These are phyloP conservation scores for Tiliacea aurago DNA, from an alignment of 2,888 invertebrate genomes.

Conservation along the genomic window DNA sequence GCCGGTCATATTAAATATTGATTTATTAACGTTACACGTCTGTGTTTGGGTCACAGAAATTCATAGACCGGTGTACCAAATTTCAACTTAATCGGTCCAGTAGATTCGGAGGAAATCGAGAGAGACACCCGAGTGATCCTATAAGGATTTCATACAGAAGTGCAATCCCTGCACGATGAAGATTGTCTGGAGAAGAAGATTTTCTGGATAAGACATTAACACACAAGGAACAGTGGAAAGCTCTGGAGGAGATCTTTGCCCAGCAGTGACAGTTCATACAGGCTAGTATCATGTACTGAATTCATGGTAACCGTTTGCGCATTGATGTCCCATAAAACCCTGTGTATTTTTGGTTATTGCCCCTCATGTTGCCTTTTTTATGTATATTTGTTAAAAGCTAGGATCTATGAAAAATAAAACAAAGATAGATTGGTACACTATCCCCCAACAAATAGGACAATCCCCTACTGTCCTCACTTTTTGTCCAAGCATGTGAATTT, in stretches of 20 bases:
- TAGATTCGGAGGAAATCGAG: too few species aligned
- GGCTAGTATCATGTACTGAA: not conserved
- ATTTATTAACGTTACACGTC: too few species aligned
- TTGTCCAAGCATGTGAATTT: not conserved
- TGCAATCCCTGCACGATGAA: not conserved
- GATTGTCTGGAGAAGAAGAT: not conserved
- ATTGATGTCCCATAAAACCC: not conserved
- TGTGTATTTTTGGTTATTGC: not conserved
- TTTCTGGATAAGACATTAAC: not conserved
- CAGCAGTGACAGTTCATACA: not conserved
- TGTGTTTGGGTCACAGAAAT: too few species aligned
- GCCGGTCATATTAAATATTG: too few species aligned
- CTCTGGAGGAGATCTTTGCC: not conserved
- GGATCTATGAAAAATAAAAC: not conserved
- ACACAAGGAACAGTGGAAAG: not conserved
- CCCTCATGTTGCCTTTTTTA: not conserved
- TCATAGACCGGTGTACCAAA: too few species aligned
- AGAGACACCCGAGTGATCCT: too few species aligned
- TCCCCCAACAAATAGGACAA: not conserved
- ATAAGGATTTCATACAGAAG: not conserved
- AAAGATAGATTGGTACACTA: not conserved
- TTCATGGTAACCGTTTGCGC: not conserved
- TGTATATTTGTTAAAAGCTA: conserved; percentile 1
- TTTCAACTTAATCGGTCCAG: too few species aligned
- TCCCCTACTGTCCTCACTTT: not conserved